Evolutionary conservation across 2,113 vertebrate species (phyloP).

Genomic region (Clarias magur): DNA sequence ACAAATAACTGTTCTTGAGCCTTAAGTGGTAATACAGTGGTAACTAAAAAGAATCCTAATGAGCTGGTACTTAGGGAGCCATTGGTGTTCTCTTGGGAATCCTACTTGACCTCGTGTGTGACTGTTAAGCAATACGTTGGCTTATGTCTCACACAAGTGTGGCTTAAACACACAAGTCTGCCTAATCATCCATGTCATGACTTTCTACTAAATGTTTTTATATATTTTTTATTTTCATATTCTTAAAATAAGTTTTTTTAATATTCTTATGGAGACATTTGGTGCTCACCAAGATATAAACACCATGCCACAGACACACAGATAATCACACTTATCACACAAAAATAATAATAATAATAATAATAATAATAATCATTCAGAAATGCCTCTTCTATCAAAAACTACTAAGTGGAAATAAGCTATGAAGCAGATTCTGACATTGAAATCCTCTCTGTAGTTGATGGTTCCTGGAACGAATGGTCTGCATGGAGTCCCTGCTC

Average conservation of each 20-base stretch:
- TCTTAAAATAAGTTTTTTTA: neutral
- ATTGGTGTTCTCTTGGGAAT: constrained; percentile 14
- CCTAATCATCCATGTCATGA: neutral
- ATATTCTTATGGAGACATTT: no score
- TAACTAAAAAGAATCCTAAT: constrained; percentile 35
- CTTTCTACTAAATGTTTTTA: neutral
- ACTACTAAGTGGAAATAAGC: neutral
- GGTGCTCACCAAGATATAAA: neutral
- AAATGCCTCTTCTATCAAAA: neutral
- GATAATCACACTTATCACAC: no score
- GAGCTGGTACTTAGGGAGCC: constrained; percentile 26
- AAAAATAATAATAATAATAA: no score
- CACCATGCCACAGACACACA: neutral
- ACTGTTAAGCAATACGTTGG: neutral
- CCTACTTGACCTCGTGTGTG: constrained; percentile 3
- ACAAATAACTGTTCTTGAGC: neutral
- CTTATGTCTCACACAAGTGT: neutral
- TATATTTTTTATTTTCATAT: neutral
- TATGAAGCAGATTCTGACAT: neutral
- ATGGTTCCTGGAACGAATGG: constrained; percentile 97
- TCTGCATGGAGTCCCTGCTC: constrained; percentile 91
- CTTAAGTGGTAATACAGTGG: neutral
- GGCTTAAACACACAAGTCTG: neutral
- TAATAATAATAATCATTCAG: no score
- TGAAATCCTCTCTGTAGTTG: constrained; percentile 83